Conservation (phyloP, 1,140 invertebrate species). For the Anastrepha ludens region DNA sequence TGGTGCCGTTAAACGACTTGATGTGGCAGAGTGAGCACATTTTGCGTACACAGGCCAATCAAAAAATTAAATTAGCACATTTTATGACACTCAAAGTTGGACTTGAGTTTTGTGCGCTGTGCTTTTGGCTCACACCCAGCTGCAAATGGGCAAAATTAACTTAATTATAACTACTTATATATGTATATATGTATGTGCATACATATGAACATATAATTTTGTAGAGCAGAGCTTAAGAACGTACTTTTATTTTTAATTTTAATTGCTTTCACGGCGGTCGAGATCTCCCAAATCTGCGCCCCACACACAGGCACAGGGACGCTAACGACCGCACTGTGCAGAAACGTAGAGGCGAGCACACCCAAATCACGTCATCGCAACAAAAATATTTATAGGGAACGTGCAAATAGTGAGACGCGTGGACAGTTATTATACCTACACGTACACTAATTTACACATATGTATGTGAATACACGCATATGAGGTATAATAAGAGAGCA, state of each 20-base stretch:
- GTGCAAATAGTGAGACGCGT: no score
- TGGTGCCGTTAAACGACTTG: not conserved
- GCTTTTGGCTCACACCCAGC: constrained; percentile 1
- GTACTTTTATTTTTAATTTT: not conserved
- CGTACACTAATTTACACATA: not conserved
- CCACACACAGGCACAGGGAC: no score
- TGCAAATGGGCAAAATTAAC: constrained; percentile 5
- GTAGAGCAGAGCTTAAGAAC: not conserved
- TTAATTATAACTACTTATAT: not conserved
- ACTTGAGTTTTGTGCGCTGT: not conserved
- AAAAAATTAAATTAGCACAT: not conserved
- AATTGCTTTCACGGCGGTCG: not conserved
- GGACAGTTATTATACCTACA: not conserved
- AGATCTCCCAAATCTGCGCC: not conserved
- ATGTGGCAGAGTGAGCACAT: not conserved
- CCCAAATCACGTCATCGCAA: constrained; percentile 24
- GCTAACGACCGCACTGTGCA: not conserved
- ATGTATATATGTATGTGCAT: not conserved
- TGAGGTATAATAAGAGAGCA: not conserved
- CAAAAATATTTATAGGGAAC: not conserved
- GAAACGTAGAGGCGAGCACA: not conserved
- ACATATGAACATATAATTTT: not conserved
- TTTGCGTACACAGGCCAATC: not conserved
- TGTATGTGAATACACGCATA: not conserved
- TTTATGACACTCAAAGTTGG: not conserved